These are phyloP conservation scores for Holothuria leucospilota DNA, from an alignment of 53 echinoderm and acorn worm genomes.

Conservation along the genomic window DNA sequence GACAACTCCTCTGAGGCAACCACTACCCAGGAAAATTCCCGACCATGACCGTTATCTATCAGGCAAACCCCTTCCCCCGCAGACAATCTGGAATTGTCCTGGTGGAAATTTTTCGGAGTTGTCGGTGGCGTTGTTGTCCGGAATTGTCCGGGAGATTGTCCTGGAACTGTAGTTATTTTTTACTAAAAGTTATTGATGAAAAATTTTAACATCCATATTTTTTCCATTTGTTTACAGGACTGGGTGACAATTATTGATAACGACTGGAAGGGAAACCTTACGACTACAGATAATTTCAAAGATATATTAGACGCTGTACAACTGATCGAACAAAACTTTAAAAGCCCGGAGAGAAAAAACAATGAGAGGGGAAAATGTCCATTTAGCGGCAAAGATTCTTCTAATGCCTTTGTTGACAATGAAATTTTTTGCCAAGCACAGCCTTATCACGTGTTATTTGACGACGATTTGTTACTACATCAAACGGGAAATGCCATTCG, in stretches of 20 bases:
- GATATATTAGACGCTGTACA: neutral
- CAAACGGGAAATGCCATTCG: constrained; percentile 79
- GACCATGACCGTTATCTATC: no score
- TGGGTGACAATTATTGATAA: constrained; percentile 71
- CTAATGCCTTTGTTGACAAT: constrained; percentile 60
- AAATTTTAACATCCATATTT: neutral
- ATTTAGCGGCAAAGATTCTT: neutral
- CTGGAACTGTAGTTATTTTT: no score
- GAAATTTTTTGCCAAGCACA: constrained; percentile 78
- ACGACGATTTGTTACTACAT: constrained; percentile 64
- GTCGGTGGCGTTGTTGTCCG: no score
- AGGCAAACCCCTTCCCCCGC: no score
- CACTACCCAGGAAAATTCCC: no score
- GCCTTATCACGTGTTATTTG: constrained; percentile 90
- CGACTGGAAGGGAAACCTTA: constrained; percentile 5
- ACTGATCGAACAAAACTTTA: constrained; percentile 3
- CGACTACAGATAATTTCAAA: neutral
- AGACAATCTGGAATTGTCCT: no score
- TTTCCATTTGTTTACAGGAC: constrained; percentile 56
- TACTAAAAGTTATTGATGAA: no score
- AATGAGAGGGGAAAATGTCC: neutral
- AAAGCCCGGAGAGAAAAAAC: neutral
- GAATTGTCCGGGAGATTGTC: no score
- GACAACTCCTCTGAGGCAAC: no score
- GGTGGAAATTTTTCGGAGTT: no score